Evolutionary conservation across 2,113 vertebrate species (phyloP).

Genomic region (Rhinolophus sinicus): DNA sequence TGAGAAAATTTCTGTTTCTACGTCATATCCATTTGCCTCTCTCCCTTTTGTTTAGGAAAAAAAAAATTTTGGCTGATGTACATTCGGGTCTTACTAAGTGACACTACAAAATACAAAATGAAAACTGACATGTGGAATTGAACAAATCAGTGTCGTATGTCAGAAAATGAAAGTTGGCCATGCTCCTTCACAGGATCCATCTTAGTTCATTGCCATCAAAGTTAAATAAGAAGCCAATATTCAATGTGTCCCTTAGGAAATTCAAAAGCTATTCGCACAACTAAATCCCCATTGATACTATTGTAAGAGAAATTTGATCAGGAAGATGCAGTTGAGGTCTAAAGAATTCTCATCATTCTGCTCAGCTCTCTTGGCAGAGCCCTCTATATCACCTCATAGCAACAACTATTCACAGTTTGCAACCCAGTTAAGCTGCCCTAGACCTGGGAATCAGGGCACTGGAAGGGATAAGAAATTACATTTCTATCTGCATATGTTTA

Average conservation of each 20-base stretch:
- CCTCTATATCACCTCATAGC: background rate
- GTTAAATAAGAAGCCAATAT: background rate
- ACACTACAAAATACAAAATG: background rate
- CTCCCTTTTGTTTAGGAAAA: background rate
- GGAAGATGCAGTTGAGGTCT: background rate
- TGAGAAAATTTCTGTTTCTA: background rate
- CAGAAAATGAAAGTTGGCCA: background rate
- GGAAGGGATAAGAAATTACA: background rate
- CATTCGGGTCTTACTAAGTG: background rate
- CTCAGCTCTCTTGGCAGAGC: background rate
- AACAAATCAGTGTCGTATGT: background rate
- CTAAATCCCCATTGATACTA: background rate
- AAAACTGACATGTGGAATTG: background rate
- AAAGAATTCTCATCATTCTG: background rate
- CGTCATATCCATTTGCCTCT: background rate
- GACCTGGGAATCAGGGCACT: background rate
- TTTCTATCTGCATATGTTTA: background rate
- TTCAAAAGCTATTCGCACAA: background rate
- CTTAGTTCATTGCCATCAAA: background rate
- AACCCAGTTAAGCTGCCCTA: background rate
- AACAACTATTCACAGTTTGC: background rate
- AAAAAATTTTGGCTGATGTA: background rate
- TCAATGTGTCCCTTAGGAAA: background rate
- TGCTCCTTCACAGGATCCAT: background rate
- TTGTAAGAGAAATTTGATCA: background rate